A percentile compares a stretch with the other conserved stretches of the same genome.
Evolutionary conservation across 1,140 invertebrate genomes (phyloP).

Genomic region (Lineus longissimus): DNA sequence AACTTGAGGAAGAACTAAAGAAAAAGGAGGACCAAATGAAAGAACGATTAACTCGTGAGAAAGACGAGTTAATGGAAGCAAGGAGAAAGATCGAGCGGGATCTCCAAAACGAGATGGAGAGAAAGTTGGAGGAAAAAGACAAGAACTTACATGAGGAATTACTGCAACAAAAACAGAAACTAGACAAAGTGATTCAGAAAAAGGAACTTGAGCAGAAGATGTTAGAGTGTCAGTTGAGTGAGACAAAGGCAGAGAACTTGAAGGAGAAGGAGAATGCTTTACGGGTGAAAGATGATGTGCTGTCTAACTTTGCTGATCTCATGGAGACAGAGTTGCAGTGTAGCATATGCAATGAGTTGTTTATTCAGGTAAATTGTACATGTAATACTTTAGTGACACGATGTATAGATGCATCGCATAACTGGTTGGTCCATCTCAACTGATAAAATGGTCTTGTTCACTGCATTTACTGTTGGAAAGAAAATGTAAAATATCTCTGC

Average conservation of each 20-base stretch:
- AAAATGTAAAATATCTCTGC: too few relatives aligned
- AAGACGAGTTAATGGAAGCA: slow-evolving; percentile 24
- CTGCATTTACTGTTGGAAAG: too few relatives aligned
- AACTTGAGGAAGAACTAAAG: slow-evolving; percentile 24
- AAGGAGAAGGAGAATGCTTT: slow-evolving; percentile 36
- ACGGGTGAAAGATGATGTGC: slow-evolving; percentile 53
- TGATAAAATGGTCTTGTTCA: too few relatives aligned
- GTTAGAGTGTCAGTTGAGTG: slow-evolving; percentile 41
- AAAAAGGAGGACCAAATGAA: slow-evolving; percentile 29
- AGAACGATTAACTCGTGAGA: slow-evolving; percentile 30
- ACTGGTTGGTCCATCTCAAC: too few relatives aligned
- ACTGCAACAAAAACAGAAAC: neutral
- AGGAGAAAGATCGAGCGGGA: slow-evolving; percentile 35
- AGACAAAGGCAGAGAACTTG: slow-evolving; percentile 38
- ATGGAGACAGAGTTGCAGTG: slow-evolving; percentile 75
- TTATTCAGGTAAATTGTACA: slow-evolving; percentile 56
- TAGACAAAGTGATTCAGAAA: slow-evolving; percentile 32
- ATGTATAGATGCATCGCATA: neutral
- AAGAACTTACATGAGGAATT: slow-evolving; percentile 29
- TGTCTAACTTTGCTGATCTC: slow-evolving; percentile 60
- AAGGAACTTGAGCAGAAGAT: slow-evolving; percentile 47
- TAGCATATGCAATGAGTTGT: slow-evolving; percentile 73
- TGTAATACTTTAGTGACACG: neutral
- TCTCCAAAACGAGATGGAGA: slow-evolving; percentile 36
- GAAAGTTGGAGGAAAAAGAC: slow-evolving; percentile 41